These are phyloP conservation scores for Diorhabda sublineata DNA, from an alignment of 1,140 invertebrate species.

Conservation along the genomic window DNA sequence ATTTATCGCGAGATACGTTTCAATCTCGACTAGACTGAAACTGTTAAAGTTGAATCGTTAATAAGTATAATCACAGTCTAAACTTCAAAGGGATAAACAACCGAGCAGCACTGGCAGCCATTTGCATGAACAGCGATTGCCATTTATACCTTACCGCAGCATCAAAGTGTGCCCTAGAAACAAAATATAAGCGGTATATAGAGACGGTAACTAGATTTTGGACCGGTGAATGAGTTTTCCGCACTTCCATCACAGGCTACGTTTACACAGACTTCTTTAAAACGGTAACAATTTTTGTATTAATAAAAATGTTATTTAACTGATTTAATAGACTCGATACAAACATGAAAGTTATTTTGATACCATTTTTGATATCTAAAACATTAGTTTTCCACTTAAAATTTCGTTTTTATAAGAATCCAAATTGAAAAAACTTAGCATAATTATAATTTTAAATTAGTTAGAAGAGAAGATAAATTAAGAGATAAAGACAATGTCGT, in stretches of 20 bases:
- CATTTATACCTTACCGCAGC: conserved; percentile 32
- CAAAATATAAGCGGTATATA: conserved; percentile 30
- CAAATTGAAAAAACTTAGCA: no score
- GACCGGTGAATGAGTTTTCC: conserved; percentile 35
- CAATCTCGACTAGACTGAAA: conserved; percentile 23
- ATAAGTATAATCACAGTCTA: conserved; percentile 23
- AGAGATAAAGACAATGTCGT: no score
- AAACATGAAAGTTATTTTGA: no score
- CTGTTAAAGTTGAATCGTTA: neutral
- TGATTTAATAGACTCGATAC: no score
- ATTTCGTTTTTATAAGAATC: no score
- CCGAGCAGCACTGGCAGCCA: conserved; percentile 34
- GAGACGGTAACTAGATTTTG: conserved; percentile 32
- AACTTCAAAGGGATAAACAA: conserved; percentile 23
- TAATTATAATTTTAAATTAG: no score
- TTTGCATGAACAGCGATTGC: conserved; percentile 39
- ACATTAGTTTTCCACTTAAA: no score
- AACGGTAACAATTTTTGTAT: no score
- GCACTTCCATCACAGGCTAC: conserved; percentile 20
- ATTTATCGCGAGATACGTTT: conserved; percentile 25
- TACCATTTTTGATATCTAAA: no score
- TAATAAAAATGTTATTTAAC: no score
- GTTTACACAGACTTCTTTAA: neutral
- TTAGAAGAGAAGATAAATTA: no score
- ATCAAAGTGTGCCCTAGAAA: conserved; percentile 36